Conservation (phyloP, 2,797 vertebrate species). For the Rhinogobio ventralis region DNA sequence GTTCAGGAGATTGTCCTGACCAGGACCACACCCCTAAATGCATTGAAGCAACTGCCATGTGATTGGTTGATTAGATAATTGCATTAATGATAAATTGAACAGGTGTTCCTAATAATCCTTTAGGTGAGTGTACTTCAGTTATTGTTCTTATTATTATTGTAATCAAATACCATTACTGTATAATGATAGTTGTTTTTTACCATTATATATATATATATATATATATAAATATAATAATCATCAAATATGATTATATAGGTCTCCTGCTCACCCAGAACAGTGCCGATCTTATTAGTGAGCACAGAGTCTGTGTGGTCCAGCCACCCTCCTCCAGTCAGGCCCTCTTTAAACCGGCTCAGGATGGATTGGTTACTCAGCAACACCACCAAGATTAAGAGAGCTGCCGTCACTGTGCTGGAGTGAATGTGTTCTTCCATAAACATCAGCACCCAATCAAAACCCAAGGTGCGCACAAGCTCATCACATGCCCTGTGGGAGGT, state of each 20-base stretch:
- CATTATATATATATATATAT: no score
- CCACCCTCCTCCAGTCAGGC: conserved; percentile 94
- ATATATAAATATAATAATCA: no score
- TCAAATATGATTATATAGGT: background rate
- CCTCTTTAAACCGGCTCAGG: conserved; percentile 95
- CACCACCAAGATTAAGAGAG: conserved; percentile 94
- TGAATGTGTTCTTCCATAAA: conserved; percentile 98
- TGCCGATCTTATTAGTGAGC: conserved; percentile 96
- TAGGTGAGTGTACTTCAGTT: no score
- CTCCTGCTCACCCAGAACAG: conserved; percentile 88
- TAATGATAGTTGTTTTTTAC: background rate
- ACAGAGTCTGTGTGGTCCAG: conserved; percentile 98
- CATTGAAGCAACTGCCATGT: no score
- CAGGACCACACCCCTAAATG: no score
- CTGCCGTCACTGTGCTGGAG: conserved; percentile 90
- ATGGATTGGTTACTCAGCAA: conserved; percentile 91
- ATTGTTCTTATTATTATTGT: background rate
- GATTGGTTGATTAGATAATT: no score
- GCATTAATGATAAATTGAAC: no score
- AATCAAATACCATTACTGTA: background rate
- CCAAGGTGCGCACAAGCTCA: conserved; percentile 91
- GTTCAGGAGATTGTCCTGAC: no score
- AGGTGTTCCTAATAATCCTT: no score
- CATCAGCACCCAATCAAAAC: conserved; percentile 97
- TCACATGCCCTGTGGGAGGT: conserved; percentile 87